Percentiles rank a stretch among this genome's conserved stretches.
These are phyloP conservation scores for Sarcophaga subvicina DNA, from an alignment of 2,888 invertebrate genomes.

Conservation along the genomic window DNA sequence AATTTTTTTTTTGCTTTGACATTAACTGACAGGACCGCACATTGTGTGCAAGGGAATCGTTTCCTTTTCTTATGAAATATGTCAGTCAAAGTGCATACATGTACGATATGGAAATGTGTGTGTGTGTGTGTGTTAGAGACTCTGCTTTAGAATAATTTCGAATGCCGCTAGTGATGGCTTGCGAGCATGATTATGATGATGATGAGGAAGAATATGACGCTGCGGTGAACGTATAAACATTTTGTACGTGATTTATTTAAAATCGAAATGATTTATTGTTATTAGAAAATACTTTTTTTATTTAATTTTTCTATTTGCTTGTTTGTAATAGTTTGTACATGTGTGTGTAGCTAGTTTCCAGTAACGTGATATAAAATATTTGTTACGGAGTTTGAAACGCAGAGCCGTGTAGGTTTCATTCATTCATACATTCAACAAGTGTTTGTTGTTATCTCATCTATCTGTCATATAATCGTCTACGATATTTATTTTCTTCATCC, in stretches of 20 bases:
- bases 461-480: neutral
- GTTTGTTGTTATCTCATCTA: conserved; percentile 25
- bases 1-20: conserved; percentile 48
- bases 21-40: conserved; percentile 68
- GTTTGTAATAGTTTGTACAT: neutral
- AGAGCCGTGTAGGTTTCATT: neutral
- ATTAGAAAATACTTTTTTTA: conserved; percentile 28
- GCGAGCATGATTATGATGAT: conserved; percentile 10
- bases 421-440: neutral
- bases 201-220: neutral
- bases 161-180: conserved; percentile 48
- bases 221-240: conserved; percentile 34
- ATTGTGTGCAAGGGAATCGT: conserved; percentile 41
- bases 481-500: conserved; percentile 14
- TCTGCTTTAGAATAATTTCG: conserved; percentile 22
- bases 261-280: conserved; percentile 64
- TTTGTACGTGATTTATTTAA: conserved; percentile 65
- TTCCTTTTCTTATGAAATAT: conserved; percentile 42
- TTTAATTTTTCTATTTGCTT: conserved; percentile 36
- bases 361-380: conserved; percentile 33
- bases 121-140: neutral
- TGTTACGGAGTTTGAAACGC: neutral
- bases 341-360: conserved; percentile 9
- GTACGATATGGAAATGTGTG: neutral
- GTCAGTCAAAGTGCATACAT: conserved; percentile 37